Conservation (phyloP, 2,113 vertebrate genomes). For the Aegypius monachus region DNA sequence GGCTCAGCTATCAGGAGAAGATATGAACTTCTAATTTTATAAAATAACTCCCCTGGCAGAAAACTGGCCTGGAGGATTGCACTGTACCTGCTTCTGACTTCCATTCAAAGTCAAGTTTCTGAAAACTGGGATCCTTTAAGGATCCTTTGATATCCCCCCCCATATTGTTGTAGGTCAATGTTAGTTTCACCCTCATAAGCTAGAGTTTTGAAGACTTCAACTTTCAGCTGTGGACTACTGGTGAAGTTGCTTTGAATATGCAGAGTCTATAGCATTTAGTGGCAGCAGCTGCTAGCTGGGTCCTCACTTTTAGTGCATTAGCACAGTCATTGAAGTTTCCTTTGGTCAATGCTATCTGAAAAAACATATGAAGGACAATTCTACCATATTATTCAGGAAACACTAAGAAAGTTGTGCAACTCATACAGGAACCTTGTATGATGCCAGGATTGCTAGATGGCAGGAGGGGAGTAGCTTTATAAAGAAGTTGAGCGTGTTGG, state of each 20-base stretch:
- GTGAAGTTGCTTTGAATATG: background rate
- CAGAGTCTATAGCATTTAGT: background rate
- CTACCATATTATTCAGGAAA: background rate
- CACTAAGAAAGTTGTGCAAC: background rate
- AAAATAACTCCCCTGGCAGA: background rate
- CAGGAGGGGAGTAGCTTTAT: background rate
- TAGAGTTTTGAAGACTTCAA: background rate
- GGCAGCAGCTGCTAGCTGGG: background rate
- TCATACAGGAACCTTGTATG: fast-evolving
- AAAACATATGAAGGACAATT: background rate
- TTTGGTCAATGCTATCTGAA: background rate
- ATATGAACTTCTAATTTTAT: background rate
- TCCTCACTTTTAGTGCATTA: background rate
- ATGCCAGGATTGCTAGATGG: background rate
- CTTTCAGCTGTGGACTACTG: background rate
- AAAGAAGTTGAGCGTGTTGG: background rate
- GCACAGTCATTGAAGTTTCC: background rate
- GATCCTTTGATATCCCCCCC: background rate
- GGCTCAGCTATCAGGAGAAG: background rate
- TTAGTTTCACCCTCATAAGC: fast-evolving
- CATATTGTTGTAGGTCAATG: background rate
- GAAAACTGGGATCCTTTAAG: background rate
- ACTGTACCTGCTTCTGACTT: background rate
- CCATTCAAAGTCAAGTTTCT: background rate
- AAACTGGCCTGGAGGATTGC: background rate